phyloP scores from a whole-genome alignment of 2,888 invertebrate species.

The Tricholauxania praeusta region DNA sequence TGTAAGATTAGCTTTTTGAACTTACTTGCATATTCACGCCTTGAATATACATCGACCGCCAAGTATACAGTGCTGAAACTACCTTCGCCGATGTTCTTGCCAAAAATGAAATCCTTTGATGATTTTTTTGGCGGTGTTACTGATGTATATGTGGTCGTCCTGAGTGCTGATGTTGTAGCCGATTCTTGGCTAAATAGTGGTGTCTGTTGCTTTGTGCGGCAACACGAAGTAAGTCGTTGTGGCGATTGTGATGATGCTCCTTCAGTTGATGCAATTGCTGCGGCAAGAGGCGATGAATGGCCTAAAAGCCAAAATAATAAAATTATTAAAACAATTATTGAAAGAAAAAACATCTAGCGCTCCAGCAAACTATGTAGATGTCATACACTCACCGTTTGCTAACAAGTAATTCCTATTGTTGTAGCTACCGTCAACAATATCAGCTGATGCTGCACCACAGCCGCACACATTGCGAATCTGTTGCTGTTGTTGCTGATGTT shows the following conservation, averaged over 20 bases:
- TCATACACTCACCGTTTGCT: conserved; percentile 54
- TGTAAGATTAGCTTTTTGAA: conserved; percentile 50
- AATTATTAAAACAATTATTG: too few relatives aligned
- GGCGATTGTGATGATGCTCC: conserved; percentile 48
- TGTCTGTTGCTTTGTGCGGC: conserved; percentile 46
- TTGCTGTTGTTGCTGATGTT: conserved; percentile 45
- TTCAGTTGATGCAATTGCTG: conserved; percentile 55
- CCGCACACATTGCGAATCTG: conserved; percentile 55
- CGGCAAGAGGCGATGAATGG: conserved; percentile 61
- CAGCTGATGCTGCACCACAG: conserved; percentile 53
- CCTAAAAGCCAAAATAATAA: conserved; percentile 47
- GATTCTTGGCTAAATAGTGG: conserved; percentile 39
- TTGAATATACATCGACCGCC: conserved; percentile 90
- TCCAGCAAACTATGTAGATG: not conserved
- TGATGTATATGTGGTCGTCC: conserved; percentile 40
- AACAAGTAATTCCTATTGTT: conserved; percentile 54
- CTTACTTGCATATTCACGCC: conserved; percentile 95
- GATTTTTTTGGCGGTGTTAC: conserved; percentile 60
- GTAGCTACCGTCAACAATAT: conserved; percentile 46
- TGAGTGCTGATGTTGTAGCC: conserved; percentile 40
- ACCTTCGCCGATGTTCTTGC: conserved; percentile 95
- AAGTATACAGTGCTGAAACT: conserved; percentile 96
- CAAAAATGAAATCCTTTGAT: conserved; percentile 93
- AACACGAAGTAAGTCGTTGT: conserved; percentile 50
- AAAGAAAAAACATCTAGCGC: conserved; percentile 11